Evolutionary conservation across 2,797 vertebrate species (phyloP).

Genomic region (Clarias laeviceps): DNA sequence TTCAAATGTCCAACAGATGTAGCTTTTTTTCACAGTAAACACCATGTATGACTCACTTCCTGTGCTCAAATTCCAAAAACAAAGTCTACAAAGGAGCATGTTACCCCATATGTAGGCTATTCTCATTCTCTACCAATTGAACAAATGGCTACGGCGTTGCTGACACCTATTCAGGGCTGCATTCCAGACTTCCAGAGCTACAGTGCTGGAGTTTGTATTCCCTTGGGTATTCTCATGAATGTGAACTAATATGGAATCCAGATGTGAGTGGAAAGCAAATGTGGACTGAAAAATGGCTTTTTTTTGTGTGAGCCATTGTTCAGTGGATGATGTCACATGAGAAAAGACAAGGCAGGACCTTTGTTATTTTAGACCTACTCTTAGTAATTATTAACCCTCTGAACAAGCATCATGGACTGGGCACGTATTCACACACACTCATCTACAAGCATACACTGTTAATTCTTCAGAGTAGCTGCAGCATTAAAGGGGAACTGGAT

Average conservation of each 20-base stretch:
- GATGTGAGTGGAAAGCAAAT: slow-evolving; percentile 49
- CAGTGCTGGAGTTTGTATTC: slow-evolving; percentile 24
- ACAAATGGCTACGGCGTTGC: slow-evolving; percentile 27
- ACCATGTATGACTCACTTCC: slow-evolving; percentile 39
- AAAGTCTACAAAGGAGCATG: slow-evolving; percentile 18
- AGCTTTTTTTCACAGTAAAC: slow-evolving; percentile 24
- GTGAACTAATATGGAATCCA: slow-evolving; percentile 51
- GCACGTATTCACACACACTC: slow-evolving; percentile 29
- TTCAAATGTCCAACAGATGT: slow-evolving; percentile 44
- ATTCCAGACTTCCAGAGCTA: slow-evolving; percentile 48
- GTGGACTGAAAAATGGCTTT: slow-evolving; percentile 26
- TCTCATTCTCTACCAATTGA: slow-evolving; percentile 36
- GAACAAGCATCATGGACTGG: slow-evolving; percentile 35
- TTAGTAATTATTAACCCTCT: slow-evolving; percentile 48
- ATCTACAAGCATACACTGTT: slow-evolving; percentile 40
- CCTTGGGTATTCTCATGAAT: slow-evolving; percentile 29
- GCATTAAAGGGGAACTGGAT: slow-evolving; percentile 24
- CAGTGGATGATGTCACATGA: slow-evolving; percentile 41
- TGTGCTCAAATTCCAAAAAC: slow-evolving; percentile 25
- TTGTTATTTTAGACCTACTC: slow-evolving; percentile 17
- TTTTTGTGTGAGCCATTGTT: slow-evolving; percentile 16
- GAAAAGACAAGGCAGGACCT: slow-evolving; percentile 34
- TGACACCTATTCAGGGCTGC: slow-evolving; percentile 50
- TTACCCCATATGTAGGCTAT: slow-evolving; percentile 41
- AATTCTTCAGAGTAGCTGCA: neutral